Percentiles rank a stretch among this genome's conserved stretches.
phyloP scores from a whole-genome alignment of 2,113 vertebrate species.

The Epinephelus lanceolatus region DNA sequence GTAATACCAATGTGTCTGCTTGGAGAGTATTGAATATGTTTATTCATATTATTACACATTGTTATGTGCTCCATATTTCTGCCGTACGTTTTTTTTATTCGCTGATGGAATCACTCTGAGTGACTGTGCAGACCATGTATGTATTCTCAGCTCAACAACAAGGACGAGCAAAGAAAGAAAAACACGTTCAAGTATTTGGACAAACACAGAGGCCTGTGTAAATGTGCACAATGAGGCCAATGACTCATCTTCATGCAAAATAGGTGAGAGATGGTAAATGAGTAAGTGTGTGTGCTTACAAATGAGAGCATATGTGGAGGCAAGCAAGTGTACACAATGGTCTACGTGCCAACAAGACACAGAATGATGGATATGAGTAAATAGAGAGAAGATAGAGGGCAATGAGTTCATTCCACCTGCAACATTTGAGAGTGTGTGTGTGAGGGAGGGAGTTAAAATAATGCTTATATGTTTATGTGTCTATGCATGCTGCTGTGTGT shows the following conservation, averaged over 20 bases:
- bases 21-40: neutral
- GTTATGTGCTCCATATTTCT: neutral
- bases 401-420: constrained; percentile 10
- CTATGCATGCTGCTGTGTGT: constrained; percentile 41
- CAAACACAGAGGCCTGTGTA: neutral
- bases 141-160: neutral
- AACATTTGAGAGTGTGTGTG: neutral
- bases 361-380: constrained; percentile 5
- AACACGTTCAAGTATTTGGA: neutral
- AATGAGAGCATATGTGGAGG: neutral
- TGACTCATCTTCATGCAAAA: neutral
- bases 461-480: constrained; percentile 29
- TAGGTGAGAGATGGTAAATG: neutral
- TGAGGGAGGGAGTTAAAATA: neutral
- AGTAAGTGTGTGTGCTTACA: neutral
- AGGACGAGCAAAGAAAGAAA: neutral
- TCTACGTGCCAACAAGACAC: neutral
- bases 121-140: neutral
- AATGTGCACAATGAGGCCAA: neutral
- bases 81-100: neutral
- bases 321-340: neutral
- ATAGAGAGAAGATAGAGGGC: neutral
- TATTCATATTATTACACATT: neutral
- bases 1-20: neutral
- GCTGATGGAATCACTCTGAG: neutral